phyloP scores from a whole-genome alignment of 1,140 invertebrate species.

The Drosophila kikkawai region DNA sequence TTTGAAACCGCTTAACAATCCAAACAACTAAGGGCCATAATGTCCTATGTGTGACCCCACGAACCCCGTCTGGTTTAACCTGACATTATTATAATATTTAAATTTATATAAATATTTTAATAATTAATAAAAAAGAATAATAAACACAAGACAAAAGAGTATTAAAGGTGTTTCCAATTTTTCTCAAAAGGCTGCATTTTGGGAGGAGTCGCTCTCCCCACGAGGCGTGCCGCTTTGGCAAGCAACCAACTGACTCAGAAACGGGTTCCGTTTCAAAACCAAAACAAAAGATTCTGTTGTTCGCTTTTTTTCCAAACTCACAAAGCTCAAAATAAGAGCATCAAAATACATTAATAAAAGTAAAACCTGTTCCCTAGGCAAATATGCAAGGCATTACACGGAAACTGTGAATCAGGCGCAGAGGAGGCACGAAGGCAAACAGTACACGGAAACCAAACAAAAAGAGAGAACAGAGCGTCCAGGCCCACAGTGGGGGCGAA shows the following conservation, averaged over 20 bases:
- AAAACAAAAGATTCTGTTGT: slow-evolving; percentile 63
- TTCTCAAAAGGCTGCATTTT: neutral
- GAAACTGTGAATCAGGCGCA: slow-evolving; percentile 61
- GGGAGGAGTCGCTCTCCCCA: neutral
- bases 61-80: no score
- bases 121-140: neutral
- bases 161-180: neutral
- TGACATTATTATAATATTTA: neutral
- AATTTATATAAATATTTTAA: neutral
- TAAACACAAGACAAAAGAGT: neutral
- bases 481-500: slow-evolving; percentile 40
- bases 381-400: slow-evolving; percentile 63
- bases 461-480: slow-evolving; percentile 39
- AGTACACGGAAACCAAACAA: slow-evolving; percentile 13
- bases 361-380: slow-evolving; percentile 46
- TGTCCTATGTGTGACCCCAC: no score
- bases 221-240: neutral
- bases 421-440: slow-evolving; percentile 28
- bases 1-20: no score
- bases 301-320: slow-evolving; percentile 20
- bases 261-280: slow-evolving; percentile 68
- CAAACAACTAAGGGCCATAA: no score
- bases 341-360: slow-evolving; percentile 25
- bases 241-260: slow-evolving; percentile 50
- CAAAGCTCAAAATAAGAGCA: slow-evolving; percentile 18